Conservation (phyloP, 23 tunicate species). For the Halocynthia roretzi region DNA sequence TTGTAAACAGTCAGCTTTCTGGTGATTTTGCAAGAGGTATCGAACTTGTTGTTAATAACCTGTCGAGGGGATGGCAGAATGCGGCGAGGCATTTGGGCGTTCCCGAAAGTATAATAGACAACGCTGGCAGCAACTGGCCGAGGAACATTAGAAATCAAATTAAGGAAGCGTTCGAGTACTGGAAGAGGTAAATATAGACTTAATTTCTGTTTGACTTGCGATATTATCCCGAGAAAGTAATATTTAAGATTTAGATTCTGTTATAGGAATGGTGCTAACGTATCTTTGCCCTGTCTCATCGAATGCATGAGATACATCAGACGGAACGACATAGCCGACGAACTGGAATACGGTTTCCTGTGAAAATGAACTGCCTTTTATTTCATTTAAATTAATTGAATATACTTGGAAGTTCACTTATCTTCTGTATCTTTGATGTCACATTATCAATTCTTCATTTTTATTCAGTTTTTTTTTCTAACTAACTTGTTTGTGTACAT, state of each 20-base stretch:
- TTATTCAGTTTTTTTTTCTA: neutral
- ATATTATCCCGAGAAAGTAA: neutral
- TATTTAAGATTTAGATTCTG: neutral
- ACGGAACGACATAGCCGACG: constrained; percentile 23
- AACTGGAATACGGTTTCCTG: neutral
- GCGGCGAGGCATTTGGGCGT: constrained; percentile 24
- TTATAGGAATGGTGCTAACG: constrained; percentile 1
- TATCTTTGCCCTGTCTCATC: constrained; percentile 9
- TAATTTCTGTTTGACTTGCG: neutral
- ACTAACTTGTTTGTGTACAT: neutral
- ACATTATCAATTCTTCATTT: neutral
- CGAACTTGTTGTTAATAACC: neutral
- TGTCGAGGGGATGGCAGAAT: constrained; percentile 27
- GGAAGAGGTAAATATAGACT: constrained; percentile 10
- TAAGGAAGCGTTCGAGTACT: constrained; percentile 21
- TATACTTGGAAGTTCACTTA: too few relatives aligned
- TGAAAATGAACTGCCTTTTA: too few relatives aligned
- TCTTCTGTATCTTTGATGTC: too few relatives aligned
- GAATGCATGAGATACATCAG: neutral
- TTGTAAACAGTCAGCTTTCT: too few relatives aligned
- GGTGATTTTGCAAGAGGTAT: neutral
- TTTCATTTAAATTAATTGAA: too few relatives aligned
- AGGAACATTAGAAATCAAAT: constrained; percentile 23
- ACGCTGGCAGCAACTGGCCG: constrained; percentile 22
- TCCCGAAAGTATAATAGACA: constrained; percentile 19